Evolutionary conservation across 2,888 invertebrate species (phyloP).

Genomic region (Herminia tarsipennalis): DNA sequence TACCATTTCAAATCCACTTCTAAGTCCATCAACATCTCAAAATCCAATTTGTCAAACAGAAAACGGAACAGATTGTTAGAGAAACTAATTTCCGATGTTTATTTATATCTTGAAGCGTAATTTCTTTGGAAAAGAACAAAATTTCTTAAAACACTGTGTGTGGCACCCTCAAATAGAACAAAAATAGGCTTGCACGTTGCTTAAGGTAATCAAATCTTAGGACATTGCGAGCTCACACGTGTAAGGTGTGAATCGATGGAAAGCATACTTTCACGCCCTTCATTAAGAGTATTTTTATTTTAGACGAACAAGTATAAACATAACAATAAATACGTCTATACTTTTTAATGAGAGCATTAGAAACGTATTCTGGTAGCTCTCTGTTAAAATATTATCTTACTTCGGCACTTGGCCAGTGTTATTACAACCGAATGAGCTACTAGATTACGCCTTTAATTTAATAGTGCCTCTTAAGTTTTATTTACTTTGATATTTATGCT

Average conservation of each 20-base stretch:
- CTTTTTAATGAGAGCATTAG: slow-evolving; percentile 59
- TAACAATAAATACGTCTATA: slow-evolving; percentile 66
- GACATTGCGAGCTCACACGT: slow-evolving; percentile 69
- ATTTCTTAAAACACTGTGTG: slow-evolving; percentile 36
- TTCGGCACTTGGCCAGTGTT: slow-evolving; percentile 32
- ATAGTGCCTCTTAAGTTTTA: slow-evolving; percentile 4
- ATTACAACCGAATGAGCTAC: slow-evolving; percentile 17
- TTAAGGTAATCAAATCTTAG: slow-evolving; percentile 73
- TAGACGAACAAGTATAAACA: slow-evolving; percentile 64
- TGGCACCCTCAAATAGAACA: slow-evolving; percentile 54
- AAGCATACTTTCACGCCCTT: slow-evolving; percentile 68
- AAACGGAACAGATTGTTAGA: slow-evolving; percentile 21
- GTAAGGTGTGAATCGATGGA: slow-evolving; percentile 75
- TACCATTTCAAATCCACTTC: slow-evolving; percentile 1
- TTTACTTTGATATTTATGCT: background rate
- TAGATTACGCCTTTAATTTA: slow-evolving; percentile 10
- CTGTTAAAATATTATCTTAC: slow-evolving; percentile 44
- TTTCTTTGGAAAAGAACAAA: slow-evolving; percentile 42
- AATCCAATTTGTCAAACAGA: slow-evolving; percentile 25
- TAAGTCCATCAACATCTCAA: slow-evolving; percentile 12
- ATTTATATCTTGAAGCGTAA: slow-evolving; percentile 34
- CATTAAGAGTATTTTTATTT: slow-evolving; percentile 64
- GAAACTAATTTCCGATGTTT: slow-evolving; percentile 35
- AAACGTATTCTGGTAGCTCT: slow-evolving; percentile 45
- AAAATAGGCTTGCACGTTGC: slow-evolving; percentile 65